phyloP scores from a whole-genome alignment of 1,140 invertebrate genomes.

The Alviniconcha marisindica region DNA sequence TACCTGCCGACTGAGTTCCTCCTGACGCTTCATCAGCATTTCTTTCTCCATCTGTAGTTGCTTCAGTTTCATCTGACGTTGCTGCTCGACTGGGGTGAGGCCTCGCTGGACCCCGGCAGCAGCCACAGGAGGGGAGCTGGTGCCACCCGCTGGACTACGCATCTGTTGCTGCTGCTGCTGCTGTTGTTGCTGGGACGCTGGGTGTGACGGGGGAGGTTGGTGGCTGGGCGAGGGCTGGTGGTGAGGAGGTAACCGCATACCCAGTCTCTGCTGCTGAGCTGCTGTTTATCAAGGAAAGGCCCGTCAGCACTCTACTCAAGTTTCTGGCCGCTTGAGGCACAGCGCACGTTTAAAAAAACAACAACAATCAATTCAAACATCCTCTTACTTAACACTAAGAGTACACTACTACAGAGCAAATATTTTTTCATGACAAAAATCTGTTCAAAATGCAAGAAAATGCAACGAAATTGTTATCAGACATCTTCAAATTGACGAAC shows the following conservation, averaged over 20 bases:
- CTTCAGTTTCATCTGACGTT: slow-evolving; percentile 79
- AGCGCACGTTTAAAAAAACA: too few species aligned
- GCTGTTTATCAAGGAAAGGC: too few species aligned
- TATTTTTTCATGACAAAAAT: too few species aligned
- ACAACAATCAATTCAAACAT: too few species aligned
- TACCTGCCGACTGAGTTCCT: slow-evolving; percentile 91
- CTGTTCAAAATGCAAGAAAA: too few species aligned
- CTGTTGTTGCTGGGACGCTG: slow-evolving; percentile 70
- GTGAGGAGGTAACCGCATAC: slow-evolving; percentile 66
- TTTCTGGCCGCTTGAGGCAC: too few species aligned
- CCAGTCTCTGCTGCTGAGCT: slow-evolving; percentile 75
- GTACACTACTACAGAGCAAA: too few species aligned
- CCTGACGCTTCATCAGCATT: slow-evolving; percentile 89
- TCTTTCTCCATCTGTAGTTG: slow-evolving; percentile 92
- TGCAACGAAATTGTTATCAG: too few species aligned
- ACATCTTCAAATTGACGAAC: too few species aligned
- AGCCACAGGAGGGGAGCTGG: slow-evolving; percentile 23
- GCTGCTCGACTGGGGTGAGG: slow-evolving; percentile 47
- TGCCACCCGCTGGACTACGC: slow-evolving; percentile 79
- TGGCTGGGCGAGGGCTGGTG: slow-evolving; percentile 82
- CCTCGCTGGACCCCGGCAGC: slow-evolving; percentile 32
- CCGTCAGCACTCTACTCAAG: too few species aligned
- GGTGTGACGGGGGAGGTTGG: slow-evolving; percentile 58
- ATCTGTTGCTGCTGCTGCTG: slow-evolving; percentile 77
- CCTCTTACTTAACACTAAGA: too few species aligned